Evolutionary conservation across 92 coral and sea anemone genomes (phyloP).

Genomic region (Palythoa grandis): DNA sequence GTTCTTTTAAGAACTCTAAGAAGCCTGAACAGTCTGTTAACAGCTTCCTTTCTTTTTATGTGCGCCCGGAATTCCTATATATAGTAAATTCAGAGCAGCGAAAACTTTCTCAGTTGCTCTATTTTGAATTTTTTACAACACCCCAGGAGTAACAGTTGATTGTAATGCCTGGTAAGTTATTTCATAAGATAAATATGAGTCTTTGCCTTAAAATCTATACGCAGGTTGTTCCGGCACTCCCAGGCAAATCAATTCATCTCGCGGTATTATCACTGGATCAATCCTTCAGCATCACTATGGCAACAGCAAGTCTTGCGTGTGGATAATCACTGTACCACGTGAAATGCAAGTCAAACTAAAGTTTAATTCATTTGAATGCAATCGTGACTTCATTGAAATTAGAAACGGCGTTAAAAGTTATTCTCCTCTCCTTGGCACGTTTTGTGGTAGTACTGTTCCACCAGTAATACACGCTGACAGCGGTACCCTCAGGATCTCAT

Average conservation of each 20-base stretch:
- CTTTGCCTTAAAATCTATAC: too few relatives aligned
- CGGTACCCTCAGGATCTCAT: neutral
- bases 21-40: too few relatives aligned
- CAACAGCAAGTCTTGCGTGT: constrained; percentile 22
- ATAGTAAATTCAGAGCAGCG: too few relatives aligned
- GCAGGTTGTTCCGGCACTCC: constrained; percentile 18
- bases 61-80: too few relatives aligned
- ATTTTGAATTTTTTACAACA: too few relatives aligned
- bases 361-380: constrained; percentile 13
- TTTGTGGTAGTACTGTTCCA: neutral
- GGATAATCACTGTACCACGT: constrained; percentile 17
- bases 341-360: neutral
- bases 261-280: constrained; percentile 6
- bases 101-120: too few relatives aligned
- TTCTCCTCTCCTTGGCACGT: constrained; percentile 17
- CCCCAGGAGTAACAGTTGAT: too few relatives aligned
- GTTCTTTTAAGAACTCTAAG: too few relatives aligned
- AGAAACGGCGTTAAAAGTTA: neutral
- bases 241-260: neutral
- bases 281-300: constrained; percentile 24
- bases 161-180: too few relatives aligned
- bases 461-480: constrained; percentile 5
- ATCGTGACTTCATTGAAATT: constrained; percentile 15
- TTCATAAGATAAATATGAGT: too few relatives aligned
- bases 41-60: too few relatives aligned